phyloP scores from a whole-genome alignment of 37 sponge, comb jelly and placozoan genomes.

The Crambe crambe region DNA sequence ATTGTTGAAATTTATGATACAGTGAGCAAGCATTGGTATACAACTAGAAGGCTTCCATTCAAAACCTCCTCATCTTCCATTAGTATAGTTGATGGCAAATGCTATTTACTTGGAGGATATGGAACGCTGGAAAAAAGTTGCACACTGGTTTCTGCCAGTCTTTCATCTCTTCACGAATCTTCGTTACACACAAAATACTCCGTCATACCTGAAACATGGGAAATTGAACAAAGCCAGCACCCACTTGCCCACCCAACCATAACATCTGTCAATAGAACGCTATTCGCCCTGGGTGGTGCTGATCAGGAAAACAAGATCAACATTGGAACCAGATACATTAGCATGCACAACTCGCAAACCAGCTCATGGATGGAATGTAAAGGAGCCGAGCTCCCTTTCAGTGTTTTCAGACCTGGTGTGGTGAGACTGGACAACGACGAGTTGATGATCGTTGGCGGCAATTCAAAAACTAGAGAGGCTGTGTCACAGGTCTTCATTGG shows the following conservation, averaged over 20 bases:
- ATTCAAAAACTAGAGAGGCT: neutral
- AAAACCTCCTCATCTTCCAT: neutral
- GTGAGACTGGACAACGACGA: neutral
- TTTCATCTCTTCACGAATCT: neutral
- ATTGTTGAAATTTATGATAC: neutral
- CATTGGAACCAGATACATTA: neutral
- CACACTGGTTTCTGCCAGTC: neutral
- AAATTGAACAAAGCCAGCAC: neutral
- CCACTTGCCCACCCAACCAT: neutral
- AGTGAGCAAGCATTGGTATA: neutral
- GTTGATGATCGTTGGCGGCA: neutral
- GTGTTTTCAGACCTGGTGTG: neutral
- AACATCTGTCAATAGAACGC: neutral
- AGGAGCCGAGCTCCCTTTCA: neutral
- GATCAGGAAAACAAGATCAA: neutral
- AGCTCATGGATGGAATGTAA: neutral
- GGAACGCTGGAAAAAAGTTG: neutral
- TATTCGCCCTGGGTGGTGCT: neutral
- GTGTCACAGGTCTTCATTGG: neutral
- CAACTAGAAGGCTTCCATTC: neutral
- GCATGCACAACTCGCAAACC: neutral
- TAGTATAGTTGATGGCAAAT: neutral
- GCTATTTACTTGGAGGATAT: neutral
- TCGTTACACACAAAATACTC: neutral
- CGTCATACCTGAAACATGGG: neutral